Conservation (phyloP, 2,797 vertebrate genomes). For the Anguilla pacifica region DNA sequence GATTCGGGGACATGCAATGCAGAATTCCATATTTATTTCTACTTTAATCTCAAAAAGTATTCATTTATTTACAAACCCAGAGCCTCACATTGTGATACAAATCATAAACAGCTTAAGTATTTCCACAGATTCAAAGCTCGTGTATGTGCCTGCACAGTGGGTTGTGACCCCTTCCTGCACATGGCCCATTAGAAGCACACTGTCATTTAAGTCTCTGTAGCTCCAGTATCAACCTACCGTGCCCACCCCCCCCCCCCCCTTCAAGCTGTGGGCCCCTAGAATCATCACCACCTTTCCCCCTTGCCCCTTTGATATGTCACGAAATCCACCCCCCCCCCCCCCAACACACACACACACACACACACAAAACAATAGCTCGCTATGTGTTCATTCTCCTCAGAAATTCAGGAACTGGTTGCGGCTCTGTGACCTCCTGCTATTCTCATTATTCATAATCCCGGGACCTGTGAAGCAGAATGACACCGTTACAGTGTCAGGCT, state of each 20-base stretch:
- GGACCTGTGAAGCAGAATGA: not conserved
- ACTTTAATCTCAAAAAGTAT: constrained; percentile 49
- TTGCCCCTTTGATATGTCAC: too few species aligned
- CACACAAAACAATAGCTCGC: too few species aligned
- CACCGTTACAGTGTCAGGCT: not conserved
- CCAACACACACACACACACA: too few species aligned
- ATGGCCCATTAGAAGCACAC: not conserved
- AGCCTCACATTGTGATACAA: not conserved
- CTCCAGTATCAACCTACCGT: not conserved
- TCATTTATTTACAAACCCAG: constrained; percentile 41
- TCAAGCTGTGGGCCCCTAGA: too few species aligned
- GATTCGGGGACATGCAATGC: constrained; percentile 36
- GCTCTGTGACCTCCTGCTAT: not conserved
- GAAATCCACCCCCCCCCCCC: too few species aligned
- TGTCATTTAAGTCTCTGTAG: not conserved
- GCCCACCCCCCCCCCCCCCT: too few species aligned
- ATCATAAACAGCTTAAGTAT: not conserved
- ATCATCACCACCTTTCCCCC: too few species aligned
- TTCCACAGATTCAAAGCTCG: not conserved
- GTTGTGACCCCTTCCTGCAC: not conserved
- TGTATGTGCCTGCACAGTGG: not conserved
- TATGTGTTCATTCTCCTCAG: not conserved
- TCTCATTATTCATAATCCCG: not conserved
- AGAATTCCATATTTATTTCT: constrained; percentile 37
- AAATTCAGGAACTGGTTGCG: not conserved